Base-by-base conservation (phyloP, 2,797 vertebrate genomes). In the Ctenochaetus hawaiiensis region DNA sequence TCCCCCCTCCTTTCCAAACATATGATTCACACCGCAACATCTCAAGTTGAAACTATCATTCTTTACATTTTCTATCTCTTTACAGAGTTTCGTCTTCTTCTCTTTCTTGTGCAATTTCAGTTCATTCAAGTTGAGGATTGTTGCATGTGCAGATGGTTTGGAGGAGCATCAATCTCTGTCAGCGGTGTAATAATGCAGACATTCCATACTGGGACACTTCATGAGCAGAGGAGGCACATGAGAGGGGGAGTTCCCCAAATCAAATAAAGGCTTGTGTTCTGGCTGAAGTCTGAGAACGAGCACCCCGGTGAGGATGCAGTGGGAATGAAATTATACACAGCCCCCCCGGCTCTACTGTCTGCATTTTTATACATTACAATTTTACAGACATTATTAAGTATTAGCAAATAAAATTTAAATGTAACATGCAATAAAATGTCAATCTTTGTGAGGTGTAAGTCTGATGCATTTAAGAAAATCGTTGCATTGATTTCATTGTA, bases 241-340 rank as follows among this genome's bases (percentile, higher is more conserved):
- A 78, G 87, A 80, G 85, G 75, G 92, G 83, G 86, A 72, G 82
- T 85, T 91, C 86, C 84, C 78, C 85, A 93, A 95, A 95, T 95
- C 89, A 91, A 95, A 95, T 95, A 91, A 94, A 94, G 85, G 87
- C 82, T 76, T 89, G 88, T 93, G 88, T 90, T 90, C 75, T 77
- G 81, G 78, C 87, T 90, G 73, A 76, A 86, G 92, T 87, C 88
- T 90, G 86, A 89, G 87, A 91, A 91, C 79, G 87, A 94, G 90
- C 92, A 90, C 93, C 93, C 94, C 90, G 86, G 90, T 88, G 94
- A 91, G 93, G 89, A 91, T 92, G 89, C 87, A 88, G 87, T 87
- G 89, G 89, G 92, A 95, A 95, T 95, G 86, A 93, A 92, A 94
- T 95, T 93, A 96, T 71, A 81, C 64, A 66, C 65, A 80, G 66